Base-by-base conservation (phyloP, 30 jellyfish, hydroid and myxozoan genomes). In the Turritopsis rubra region DNA sequence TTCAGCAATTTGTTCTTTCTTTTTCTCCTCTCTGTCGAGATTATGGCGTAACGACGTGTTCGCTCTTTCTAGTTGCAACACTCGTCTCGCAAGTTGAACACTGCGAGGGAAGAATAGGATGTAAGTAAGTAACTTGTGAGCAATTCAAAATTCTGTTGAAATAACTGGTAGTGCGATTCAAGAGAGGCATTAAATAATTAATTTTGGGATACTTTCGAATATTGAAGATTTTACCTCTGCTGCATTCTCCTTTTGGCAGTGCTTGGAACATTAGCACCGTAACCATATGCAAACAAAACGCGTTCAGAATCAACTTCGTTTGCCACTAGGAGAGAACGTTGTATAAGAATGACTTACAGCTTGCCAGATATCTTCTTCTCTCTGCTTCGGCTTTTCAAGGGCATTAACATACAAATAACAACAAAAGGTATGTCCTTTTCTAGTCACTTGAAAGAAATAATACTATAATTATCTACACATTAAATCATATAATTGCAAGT, bases 191-290 rank as follows among this genome's bases (percentile, higher is more conserved):
- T n/a, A 17, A 74, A 26, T 9, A 27, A 21, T 16, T 25, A 30
- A 74, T 25, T 25, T 72, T 20, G 21, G 24, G 0, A 18, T 27
- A 22, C 41, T 74, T 16, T 29, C 25, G 23, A 60, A 16, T 8
- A 66, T 21, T 41, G 82, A 27, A 28, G 7, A 21, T 7, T 18
- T 8, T 73, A 89, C 96, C 96, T 89, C 52, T 89, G 96, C 72
- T 89, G 96, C 94, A 89, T 84, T 65, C 96, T 86, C 60, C 96
- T 85, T 72, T 85, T 89, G 19, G 92, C 89, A 8, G 94, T 89
- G 65, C 96, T 84, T 41, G 94, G 96, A 1, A 89, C 86, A 66
- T 89, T 89, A 21, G 96, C 94, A 31, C 96, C 96, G 68, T 85
- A 89, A 29, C 96, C 96, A 75, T 84, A 89, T 7, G 96, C 87